Percentiles rank a stretch among this genome's conserved stretches.
Evolutionary conservation across 2,888 invertebrate species (phyloP).

Genomic region (Watsonalla cultraria): DNA sequence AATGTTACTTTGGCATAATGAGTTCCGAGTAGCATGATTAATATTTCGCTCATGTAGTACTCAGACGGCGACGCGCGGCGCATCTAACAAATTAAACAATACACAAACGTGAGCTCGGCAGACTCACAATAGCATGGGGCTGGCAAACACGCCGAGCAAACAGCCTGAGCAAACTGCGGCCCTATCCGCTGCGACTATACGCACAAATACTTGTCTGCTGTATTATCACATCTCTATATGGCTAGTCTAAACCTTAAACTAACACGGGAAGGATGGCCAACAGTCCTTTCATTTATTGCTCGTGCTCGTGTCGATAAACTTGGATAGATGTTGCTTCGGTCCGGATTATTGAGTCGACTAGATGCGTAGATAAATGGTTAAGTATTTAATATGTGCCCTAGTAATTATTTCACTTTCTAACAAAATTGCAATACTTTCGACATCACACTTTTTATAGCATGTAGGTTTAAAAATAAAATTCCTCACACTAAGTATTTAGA

Average conservation of each 20-base stretch:
- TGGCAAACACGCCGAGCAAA: slow-evolving; percentile 51
- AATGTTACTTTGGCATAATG: background rate
- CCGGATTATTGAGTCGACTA: too few species aligned
- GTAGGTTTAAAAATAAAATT: too few species aligned
- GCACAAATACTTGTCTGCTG: slow-evolving; percentile 15
- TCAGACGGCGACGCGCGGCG: slow-evolving; percentile 22
- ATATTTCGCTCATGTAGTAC: slow-evolving; percentile 22
- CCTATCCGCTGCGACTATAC: slow-evolving; percentile 25
- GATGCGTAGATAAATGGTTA: too few species aligned
- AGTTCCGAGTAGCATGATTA: slow-evolving; percentile 28
- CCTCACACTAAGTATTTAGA: too few species aligned
- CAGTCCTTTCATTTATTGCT: background rate
- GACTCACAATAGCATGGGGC: slow-evolving; percentile 52
- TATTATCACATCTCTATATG: slow-evolving; percentile 4
- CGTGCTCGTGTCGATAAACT: background rate
- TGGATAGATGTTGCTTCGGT: too few species aligned
- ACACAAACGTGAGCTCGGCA: slow-evolving; percentile 26
- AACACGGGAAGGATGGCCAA: background rate
- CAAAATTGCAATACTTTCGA: too few species aligned
- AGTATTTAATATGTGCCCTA: too few species aligned
- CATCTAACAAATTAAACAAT: slow-evolving; percentile 42
- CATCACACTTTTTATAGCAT: too few species aligned
- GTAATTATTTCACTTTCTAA: too few species aligned
- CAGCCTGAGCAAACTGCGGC: slow-evolving; percentile 39
- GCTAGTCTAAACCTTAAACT: background rate